Percentiles rank a stretch among this genome's conserved stretches.
Conservation (phyloP, 2,797 vertebrate genomes). For the Phoxinus dragarum region DNA sequence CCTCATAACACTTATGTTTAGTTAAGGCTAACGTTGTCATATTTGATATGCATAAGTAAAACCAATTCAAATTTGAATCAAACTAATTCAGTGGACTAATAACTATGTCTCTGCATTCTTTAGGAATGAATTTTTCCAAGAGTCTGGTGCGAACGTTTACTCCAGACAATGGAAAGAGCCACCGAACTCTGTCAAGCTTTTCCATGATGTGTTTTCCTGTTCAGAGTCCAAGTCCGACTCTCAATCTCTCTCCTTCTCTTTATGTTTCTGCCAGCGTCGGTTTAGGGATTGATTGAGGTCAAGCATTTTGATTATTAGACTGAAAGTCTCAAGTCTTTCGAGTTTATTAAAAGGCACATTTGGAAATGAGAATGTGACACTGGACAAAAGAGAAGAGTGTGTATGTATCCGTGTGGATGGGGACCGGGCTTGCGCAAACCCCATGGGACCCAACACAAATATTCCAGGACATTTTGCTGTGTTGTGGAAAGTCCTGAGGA, state of each 20-base stretch:
- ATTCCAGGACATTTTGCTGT: conserved; percentile 11
- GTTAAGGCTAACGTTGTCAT: background rate
- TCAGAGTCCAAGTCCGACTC: conserved; percentile 28
- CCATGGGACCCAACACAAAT: conserved; percentile 30
- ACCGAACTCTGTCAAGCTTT: conserved; percentile 8
- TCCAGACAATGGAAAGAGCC: conserved; percentile 24
- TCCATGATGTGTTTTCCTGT: no score
- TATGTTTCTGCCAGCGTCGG: conserved; percentile 10
- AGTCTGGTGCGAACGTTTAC: background rate
- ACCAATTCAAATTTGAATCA: background rate
- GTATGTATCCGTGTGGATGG: background rate
- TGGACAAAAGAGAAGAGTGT: background rate
- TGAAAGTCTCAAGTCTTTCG: background rate
- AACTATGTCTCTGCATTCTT: background rate
- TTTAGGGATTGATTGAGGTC: background rate
- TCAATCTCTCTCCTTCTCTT: conserved; percentile 1
- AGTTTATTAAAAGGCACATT: conserved; percentile 17
- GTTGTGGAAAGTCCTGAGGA: conserved; percentile 20
- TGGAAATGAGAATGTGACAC: conserved; percentile 25
- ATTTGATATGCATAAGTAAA: background rate
- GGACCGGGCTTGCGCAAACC: conserved; percentile 15
- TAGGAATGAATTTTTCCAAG: background rate
- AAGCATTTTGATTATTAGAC: background rate
- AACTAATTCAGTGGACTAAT: background rate
- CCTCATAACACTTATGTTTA: background rate